Base-by-base conservation (phyloP, 2,113 vertebrate species). In the Nesogale talazaci region DNA sequence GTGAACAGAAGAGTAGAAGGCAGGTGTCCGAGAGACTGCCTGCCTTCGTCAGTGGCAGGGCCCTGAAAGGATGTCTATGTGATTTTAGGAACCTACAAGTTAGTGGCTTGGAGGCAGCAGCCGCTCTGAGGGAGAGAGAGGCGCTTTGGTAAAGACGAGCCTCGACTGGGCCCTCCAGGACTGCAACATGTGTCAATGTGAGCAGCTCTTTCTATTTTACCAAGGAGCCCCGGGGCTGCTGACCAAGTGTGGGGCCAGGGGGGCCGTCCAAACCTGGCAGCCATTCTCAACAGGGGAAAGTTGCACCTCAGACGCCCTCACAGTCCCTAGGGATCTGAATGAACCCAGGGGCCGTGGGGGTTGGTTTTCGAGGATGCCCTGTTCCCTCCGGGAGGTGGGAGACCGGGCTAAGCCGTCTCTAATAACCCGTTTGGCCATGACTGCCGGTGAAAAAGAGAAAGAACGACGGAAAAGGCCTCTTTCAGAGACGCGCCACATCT, bases 401-500 rank as follows among this genome's bases (percentile, higher is more conserved):
- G 42, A 72, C 74, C 11, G 52, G 7, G 86, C 63, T 56, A 83
- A 8, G 70, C 38, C 69, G 86, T 34, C 29, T 83, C 36, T 84
- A 92, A 80, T 36, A 93, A 89, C 3, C 17, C 20, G 25, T 85
- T 23, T 56, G n/a, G 16, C 15, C 42, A 70, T 34, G 74, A 87
- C 69, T 94, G 82, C 81, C 89, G 77, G 77, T 57, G 36, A 72
- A 95, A 69, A 15, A 88, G 16, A 23, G n/a, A 92, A 91, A 78
- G 72, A 27, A 84, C 78, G 16, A 78, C 88, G 38, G 76, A 63
- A 84, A 93, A 84, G 89, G 85, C 56, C 36, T 83, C 87, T 5
- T 61, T 23, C 57, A 93, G 56, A 67, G 29, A 88, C 61, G 76
- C 92, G 91, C 83, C 56, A 63, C 56, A 90, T 92, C 88, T 96